Base-by-base conservation (phyloP, 2,113 vertebrate species). In the Dinomys branickii region DNA sequence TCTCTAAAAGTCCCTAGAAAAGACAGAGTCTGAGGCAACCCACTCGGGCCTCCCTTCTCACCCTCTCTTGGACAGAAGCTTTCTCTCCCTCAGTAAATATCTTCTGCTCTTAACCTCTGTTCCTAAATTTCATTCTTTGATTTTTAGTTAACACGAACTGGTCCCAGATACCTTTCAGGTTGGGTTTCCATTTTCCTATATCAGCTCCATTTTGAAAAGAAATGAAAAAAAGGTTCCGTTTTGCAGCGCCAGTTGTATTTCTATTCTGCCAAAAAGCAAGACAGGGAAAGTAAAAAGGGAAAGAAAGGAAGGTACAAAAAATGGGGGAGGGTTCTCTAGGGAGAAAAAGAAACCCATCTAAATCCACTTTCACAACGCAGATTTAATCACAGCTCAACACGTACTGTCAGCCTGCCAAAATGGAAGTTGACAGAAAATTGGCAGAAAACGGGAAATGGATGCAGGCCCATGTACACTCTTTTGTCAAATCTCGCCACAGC, bases 401-500 rank as follows among this genome's bases (percentile, higher is more conserved):
- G 11, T 14, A n/a, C 54, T 38, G 35, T 89, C 78, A 41, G 7
- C 85, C 88, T 61, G 65, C 69, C 67, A 54, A 85, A 87, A 63
- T 88, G 65, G 54, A 65, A 94, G 20, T 14, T 54, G 61, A 80
- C 91, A 50, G 73, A 80, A 96, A 94, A 81, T 61, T 67, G 85
- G 77, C 90, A 85, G 75, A 83, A 82, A 80, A 22, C 33, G 33
- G 44, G 33, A 85, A 82, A 83, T 47, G 91, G 89, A 61, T 65
- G 56, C n/a, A 81, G 38, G 47, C 90, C 85, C 92, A 38, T 4
- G 56, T 26, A 78, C 3, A 78, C 30, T 82, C 82, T 61, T 61
- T 96, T 89, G 86, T 82, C 88, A 88, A 19, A 41, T 67, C 47
- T 75, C 80, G 75, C 73, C 83, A 91, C 59, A 47, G 88, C 82